A percentile compares a stretch with the other conserved stretches of the same genome.
These are phyloP conservation scores for Diaperis boleti DNA, from an alignment of 2,888 invertebrate species.

Conservation along the genomic window DNA sequence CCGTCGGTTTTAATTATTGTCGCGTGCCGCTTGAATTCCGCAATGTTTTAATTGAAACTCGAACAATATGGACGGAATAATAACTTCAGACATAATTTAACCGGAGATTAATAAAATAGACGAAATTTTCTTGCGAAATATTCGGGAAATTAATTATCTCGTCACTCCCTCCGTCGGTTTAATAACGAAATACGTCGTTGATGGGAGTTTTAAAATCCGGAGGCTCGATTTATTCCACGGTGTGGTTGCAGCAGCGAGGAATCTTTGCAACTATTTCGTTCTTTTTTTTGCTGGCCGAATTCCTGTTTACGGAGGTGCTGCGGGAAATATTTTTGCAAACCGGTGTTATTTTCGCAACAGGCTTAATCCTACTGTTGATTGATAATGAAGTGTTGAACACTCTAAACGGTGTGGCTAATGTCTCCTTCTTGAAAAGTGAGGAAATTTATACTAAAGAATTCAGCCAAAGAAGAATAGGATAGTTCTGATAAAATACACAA, in stretches of 20 bases:
- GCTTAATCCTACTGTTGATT: no score
- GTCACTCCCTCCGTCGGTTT: constrained; percentile 20
- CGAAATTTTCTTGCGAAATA: constrained; percentile 30
- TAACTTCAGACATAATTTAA: constrained; percentile 17
- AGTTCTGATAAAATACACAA: no score
- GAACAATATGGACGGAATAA: constrained; percentile 15
- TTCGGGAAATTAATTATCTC: constrained; percentile 27
- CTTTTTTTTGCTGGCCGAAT: neutral
- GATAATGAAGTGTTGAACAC: no score
- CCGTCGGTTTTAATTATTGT: constrained; percentile 9
- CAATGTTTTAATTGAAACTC: constrained; percentile 28
- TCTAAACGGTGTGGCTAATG: no score
- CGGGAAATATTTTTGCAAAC: no score
- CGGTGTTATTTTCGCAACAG: no score
- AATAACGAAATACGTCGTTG: constrained; percentile 18
- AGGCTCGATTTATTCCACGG: constrained; percentile 4
- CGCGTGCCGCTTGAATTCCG: constrained; percentile 3
- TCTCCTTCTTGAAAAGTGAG: no score
- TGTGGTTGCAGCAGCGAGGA: constrained; percentile 17
- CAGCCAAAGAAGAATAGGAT: no score
- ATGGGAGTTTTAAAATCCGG: constrained; percentile 18
- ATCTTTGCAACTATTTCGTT: constrained; percentile 17
- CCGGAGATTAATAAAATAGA: constrained; percentile 27
- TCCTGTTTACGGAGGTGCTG: no score
- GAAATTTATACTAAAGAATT: no score